Conservation (phyloP, 2,113 vertebrate species). For the Panthera tigris region DNA sequence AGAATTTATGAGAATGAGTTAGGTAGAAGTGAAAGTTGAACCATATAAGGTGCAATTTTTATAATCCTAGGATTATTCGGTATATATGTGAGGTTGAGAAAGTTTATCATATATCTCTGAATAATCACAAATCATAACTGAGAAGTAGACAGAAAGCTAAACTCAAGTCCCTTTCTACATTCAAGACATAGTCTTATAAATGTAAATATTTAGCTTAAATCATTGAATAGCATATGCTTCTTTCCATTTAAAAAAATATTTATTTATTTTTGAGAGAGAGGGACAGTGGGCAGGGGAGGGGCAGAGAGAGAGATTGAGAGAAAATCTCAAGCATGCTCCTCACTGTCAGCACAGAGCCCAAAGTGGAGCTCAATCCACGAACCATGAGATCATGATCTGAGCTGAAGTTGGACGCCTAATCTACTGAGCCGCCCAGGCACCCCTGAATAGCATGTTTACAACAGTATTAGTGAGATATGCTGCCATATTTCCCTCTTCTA, state of each 20-base stretch:
- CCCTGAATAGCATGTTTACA: slow-evolving; percentile 34
- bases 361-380: too few species aligned
- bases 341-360: too few species aligned
- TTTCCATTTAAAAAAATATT: too few species aligned
- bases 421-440: too few species aligned
- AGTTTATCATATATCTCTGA: slow-evolving; percentile 45
- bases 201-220: slow-evolving; percentile 61
- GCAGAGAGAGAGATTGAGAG: too few species aligned
- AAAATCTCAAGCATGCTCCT: too few species aligned
- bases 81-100: slow-evolving; percentile 12
- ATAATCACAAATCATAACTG: slow-evolving; percentile 39
- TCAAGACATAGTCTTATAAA: slow-evolving; percentile 30
- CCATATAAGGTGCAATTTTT: background rate
- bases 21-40: background rate
- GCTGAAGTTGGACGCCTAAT: too few species aligned
- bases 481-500: slow-evolving; percentile 49
- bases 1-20: background rate
- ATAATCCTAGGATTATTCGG: slow-evolving; percentile 30
- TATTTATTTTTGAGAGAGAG: too few species aligned
- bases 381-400: too few species aligned
- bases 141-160: slow-evolving; percentile 27
- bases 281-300: too few species aligned
- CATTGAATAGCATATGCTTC: slow-evolving; percentile 50
- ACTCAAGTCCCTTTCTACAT: slow-evolving; percentile 5
- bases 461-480: slow-evolving; percentile 59